Evolutionary conservation across 2,797 vertebrate genomes (phyloP).

Genomic region (Oreonectes daqikongensis): DNA sequence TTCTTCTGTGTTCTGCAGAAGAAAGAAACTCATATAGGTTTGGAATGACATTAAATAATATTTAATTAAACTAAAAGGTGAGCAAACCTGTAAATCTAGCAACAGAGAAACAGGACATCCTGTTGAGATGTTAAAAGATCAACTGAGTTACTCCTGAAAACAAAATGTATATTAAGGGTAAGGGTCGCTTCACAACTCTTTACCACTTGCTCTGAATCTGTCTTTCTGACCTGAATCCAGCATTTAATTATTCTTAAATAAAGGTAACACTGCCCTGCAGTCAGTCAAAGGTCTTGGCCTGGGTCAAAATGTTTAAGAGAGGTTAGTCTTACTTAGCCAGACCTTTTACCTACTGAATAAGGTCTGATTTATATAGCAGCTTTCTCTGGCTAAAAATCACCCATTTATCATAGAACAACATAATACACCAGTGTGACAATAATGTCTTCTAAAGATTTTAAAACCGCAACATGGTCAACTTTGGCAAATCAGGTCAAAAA

Average conservation of each 20-base stretch:
- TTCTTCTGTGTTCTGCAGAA: not conserved
- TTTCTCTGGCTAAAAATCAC: not conserved
- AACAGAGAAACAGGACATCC: not conserved
- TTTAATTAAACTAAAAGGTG: too few relatives aligned
- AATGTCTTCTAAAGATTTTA: too few relatives aligned
- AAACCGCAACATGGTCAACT: too few relatives aligned
- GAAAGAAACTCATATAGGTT: too few relatives aligned
- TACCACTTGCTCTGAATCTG: not conserved
- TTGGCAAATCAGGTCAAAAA: too few relatives aligned
- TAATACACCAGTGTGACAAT: not conserved
- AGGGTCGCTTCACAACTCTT: not conserved
- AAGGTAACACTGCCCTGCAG: not conserved
- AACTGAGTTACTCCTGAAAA: not conserved
- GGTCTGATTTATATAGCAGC: not conserved
- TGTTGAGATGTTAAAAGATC: not conserved
- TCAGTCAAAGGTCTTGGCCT: not conserved
- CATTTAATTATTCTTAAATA: conserved; percentile 1
- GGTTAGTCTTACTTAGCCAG: not conserved
- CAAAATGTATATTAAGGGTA: not conserved
- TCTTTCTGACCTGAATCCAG: not conserved
- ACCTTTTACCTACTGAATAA: not conserved
- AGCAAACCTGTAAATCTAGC: too few relatives aligned
- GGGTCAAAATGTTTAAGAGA: not conserved
- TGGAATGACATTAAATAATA: too few relatives aligned
- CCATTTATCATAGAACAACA: not conserved